Percentiles rank a stretch among this genome's conserved stretches.
Evolutionary conservation across 1,140 invertebrate genomes (phyloP).

Genomic region (Anadara kagoshimensis): DNA sequence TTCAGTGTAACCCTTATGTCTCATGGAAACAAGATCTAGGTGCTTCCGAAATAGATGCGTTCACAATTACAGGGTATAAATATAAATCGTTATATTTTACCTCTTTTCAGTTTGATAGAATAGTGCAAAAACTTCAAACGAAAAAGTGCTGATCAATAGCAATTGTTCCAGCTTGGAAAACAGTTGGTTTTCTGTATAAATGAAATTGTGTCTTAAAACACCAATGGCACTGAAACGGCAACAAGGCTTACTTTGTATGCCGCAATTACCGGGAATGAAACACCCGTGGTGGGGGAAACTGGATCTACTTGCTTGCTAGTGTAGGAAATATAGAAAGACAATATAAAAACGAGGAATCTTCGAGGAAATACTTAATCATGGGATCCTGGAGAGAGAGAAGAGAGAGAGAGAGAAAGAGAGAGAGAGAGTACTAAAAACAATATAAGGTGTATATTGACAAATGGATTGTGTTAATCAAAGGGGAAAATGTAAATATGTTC

Average conservation of each 20-base stretch:
- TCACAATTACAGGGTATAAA: constrained; percentile 16
- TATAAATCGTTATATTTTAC: constrained; percentile 33
- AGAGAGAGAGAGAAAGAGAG: too few relatives aligned
- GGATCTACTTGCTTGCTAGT: neutral
- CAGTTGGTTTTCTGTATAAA: constrained; percentile 22
- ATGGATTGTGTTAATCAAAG: constrained; percentile 23
- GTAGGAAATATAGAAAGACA: constrained; percentile 5
- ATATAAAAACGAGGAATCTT: too few relatives aligned
- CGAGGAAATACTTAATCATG: neutral
- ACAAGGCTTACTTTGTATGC: neutral
- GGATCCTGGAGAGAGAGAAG: constrained; percentile 19
- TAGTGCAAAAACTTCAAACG: constrained; percentile 28
- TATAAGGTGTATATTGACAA: constrained; percentile 20
- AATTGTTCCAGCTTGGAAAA: constrained; percentile 33
- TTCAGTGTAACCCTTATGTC: constrained; percentile 20
- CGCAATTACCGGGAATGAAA: neutral
- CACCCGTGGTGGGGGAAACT: neutral
- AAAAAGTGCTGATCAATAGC: constrained; percentile 25
- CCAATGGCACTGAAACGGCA: constrained; percentile 4
- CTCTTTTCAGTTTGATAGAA: constrained; percentile 28
- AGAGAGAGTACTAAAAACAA: too few relatives aligned
- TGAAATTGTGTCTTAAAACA: constrained; percentile 1
- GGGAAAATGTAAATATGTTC: constrained; percentile 8
- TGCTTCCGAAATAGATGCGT: constrained; percentile 24
- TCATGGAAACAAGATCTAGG: constrained; percentile 36